Percentiles rank a stretch among this genome's conserved stretches.
Conservation (phyloP, 2,797 vertebrate genomes). For the Betta splendens region DNA sequence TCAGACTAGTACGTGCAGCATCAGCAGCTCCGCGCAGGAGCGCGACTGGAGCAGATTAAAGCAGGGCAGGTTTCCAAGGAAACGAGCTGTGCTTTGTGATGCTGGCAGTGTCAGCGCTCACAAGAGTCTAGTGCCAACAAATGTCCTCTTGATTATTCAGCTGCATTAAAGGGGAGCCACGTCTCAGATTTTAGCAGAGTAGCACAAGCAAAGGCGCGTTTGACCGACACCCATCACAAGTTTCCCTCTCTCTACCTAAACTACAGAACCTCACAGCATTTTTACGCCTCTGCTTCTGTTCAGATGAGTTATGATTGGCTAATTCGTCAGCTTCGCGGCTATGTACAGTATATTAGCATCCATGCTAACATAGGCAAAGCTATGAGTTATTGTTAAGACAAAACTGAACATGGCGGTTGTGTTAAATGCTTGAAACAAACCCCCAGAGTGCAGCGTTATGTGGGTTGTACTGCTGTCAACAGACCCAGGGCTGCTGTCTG, state of each 20-base stretch:
- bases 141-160: constrained; percentile 38
- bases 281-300: background rate
- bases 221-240: background rate
- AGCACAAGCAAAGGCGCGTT: background rate
- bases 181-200: background rate
- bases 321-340: background rate
- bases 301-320: background rate
- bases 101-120: constrained; percentile 37
- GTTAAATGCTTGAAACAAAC: constrained; percentile 24
- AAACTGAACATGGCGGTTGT: constrained; percentile 18
- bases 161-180: constrained; percentile 13
- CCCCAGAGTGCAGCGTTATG: constrained; percentile 20
- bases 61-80: constrained; percentile 66
- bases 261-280: background rate
- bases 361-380: constrained; percentile 1
- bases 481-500: constrained; percentile 58
- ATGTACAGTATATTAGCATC: background rate
- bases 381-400: constrained; percentile 10
- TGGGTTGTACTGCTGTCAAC: constrained; percentile 59
- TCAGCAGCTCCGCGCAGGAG: constrained; percentile 29
- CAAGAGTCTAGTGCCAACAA: constrained; percentile 22
- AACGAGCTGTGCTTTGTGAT: constrained; percentile 57
- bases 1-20: constrained; percentile 21
- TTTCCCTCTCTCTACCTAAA: background rate
- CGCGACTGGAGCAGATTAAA: constrained; percentile 54